Base-by-base conservation (phyloP, 2,113 vertebrate species). In the Syngnathus scovelli region DNA sequence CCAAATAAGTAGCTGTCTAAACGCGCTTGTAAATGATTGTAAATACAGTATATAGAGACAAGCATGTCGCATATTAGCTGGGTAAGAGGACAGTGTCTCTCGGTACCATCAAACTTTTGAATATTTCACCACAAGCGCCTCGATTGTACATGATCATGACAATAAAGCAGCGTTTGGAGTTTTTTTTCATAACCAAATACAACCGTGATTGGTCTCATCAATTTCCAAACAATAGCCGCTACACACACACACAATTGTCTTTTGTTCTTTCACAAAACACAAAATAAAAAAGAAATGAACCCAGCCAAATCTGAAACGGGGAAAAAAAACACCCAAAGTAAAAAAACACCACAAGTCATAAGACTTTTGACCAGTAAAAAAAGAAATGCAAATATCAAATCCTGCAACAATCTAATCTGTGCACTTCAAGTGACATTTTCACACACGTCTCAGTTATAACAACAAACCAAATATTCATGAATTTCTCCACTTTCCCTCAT, bases 91-190 rank as follows among this genome's bases (percentile, higher is more conserved):
- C 60, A 3, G 80, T 77, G 82, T 89, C 61, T 89, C 78, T 87
- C 85, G 84, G 85, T 83, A 76, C 62, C 61, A 51, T 27, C 23
- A 55, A 8, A 16, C 9, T 27, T 44, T 62, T 66, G 11, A 23
- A 38, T 48, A 68, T 33, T 71, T 78, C 75, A 83, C 85, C 87
- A 0, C 61, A 86, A 87, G 83, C 84, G 86, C 87, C 84, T 90
- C 72, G 70, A 61, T 78, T 89, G 85, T 89, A 89, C 86, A 88
- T 82, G 49, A 76, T 64, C 69, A 71, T 76, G 56, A 83, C 71
- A 88, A 88, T 88, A 90, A 90, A 89, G 27, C 56, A 76, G 68
- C 69, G 67, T 82, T 61, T 74, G 86, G 73, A 78, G 67, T 54
- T 51, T 9, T 81, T 81, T 60, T 74, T 87, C 88, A 87, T 85